Percentiles rank a stretch among this genome's conserved stretches.
These are phyloP conservation scores for Tetheella fluctuosa DNA, from an alignment of 2,888 invertebrate genomes.

Conservation along the genomic window DNA sequence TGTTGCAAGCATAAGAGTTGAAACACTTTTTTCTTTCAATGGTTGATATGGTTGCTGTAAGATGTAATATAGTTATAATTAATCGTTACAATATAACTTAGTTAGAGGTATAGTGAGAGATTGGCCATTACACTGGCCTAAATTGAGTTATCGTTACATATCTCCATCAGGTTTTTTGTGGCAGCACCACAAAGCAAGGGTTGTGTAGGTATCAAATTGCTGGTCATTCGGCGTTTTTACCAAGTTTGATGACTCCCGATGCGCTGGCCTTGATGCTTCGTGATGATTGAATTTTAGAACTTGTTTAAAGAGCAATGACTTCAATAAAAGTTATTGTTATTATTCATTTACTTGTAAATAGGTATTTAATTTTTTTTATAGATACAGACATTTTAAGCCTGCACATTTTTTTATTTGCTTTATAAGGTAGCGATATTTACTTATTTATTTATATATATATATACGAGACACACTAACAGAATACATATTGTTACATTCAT, in stretches of 20 bases:
- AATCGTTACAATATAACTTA: constrained; percentile 33
- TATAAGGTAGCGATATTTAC: no score
- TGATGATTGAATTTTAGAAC: constrained; percentile 33
- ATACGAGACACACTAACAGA: no score
- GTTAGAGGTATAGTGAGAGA: constrained; percentile 34
- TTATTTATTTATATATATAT: no score
- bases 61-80: not conserved
- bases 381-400: not conserved
- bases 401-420: no score
- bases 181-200: constrained; percentile 35
- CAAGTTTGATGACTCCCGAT: constrained; percentile 40
- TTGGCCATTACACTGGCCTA: constrained; percentile 38
- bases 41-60: not conserved
- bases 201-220: constrained; percentile 41
- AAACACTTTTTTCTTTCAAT: not conserved
- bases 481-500: no score
- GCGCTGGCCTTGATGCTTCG: constrained; percentile 29
- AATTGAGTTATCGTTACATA: constrained; percentile 55
- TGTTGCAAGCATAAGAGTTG: no score
- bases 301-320: constrained; percentile 23
- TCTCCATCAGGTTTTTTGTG: constrained; percentile 44
- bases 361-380: not conserved
- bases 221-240: constrained; percentile 39
- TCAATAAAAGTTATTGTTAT: constrained; percentile 13
- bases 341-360: not conserved